phyloP scores from a whole-genome alignment of 2,113 vertebrate species.

The Phrynosoma platyrhinos region DNA sequence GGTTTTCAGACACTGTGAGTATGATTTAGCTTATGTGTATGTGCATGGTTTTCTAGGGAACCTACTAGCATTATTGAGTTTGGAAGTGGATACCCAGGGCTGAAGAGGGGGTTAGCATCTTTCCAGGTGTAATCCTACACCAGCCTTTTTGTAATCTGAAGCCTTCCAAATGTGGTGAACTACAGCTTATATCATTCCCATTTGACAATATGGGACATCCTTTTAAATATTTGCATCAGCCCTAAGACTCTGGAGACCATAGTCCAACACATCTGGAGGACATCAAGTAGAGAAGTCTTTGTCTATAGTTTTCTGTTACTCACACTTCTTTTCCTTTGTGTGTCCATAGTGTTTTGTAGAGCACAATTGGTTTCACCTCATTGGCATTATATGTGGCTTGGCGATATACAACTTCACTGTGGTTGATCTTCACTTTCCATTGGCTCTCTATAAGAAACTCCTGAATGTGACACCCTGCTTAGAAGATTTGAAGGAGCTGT shows the following conservation, averaged over 20 bases:
- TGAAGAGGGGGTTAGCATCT: too few relatives aligned
- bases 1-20: slow-evolving; percentile 97
- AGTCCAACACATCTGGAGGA: neutral
- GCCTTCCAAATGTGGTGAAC: neutral
- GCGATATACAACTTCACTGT: slow-evolving; percentile 98
- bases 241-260: too few relatives aligned
- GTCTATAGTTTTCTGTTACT: neutral
- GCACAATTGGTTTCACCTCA: slow-evolving; percentile 96
- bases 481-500: slow-evolving; percentile 94
- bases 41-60: neutral
- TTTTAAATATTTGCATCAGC: too few relatives aligned
- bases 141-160: too few relatives aligned
- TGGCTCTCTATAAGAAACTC: slow-evolving; percentile 96
- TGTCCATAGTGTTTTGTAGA: slow-evolving; percentile 93
- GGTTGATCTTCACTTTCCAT: slow-evolving; percentile 94
- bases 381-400: slow-evolving; percentile 94
- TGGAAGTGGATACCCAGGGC: neutral
- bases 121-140: neutral
- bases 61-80: too few relatives aligned
- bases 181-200: neutral
- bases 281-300: neutral
- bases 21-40: neutral
- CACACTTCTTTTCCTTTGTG: slow-evolving; percentile 50
- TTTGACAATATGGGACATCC: neutral
- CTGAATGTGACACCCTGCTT: slow-evolving; percentile 85